These are phyloP conservation scores for Pluvialis apricaria DNA, from an alignment of 2,113 vertebrate genomes.

Conservation along the genomic window DNA sequence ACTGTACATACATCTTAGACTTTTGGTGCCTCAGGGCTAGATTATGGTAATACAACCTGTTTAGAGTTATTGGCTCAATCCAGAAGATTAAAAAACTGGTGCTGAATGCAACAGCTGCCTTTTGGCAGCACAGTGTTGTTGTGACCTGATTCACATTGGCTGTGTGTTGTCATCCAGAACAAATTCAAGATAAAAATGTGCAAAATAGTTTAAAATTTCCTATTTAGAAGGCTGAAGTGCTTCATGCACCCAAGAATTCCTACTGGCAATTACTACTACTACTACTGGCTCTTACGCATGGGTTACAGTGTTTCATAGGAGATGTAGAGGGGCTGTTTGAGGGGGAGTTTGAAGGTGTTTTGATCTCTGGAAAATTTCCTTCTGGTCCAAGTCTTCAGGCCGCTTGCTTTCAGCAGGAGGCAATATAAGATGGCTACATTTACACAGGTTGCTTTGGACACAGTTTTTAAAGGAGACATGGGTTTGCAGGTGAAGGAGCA, in stretches of 20 bases:
- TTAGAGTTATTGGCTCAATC: neutral
- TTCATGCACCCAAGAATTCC: neutral
- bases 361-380: neutral
- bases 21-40: neutral
- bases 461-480: neutral
- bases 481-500: neutral
- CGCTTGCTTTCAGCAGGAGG: neutral
- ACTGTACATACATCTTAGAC: neutral
- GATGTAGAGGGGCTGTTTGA: neutral
- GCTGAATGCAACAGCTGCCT: neutral
- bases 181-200: neutral
- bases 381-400: neutral
- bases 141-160: neutral
- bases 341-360: neutral
- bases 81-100: neutral
- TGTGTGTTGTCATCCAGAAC: neutral
- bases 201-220: neutral
- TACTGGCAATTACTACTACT: neutral
- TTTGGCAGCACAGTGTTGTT: neutral
- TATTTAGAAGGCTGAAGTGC: neutral
- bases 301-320: neutral
- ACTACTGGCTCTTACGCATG: neutral
- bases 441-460: neutral
- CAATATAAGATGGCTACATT: neutral
- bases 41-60: neutral